phyloP scores from a whole-genome alignment of 1,140 invertebrate species.

The Sogatella furcifera region DNA sequence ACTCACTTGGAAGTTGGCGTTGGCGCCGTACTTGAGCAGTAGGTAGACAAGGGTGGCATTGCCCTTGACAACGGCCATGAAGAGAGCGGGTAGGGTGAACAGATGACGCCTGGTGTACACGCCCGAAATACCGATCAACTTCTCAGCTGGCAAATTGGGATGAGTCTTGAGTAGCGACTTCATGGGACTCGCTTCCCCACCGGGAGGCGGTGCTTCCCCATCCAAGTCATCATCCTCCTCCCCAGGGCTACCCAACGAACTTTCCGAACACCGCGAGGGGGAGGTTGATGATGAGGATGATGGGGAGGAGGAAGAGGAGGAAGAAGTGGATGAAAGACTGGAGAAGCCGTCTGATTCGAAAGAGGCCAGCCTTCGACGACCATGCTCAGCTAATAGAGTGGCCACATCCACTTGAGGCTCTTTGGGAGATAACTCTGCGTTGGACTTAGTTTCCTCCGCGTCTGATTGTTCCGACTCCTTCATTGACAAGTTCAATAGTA shows the following conservation, averaged over 20 bases:
- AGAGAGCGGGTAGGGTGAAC: slow-evolving; percentile 41
- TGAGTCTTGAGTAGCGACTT: slow-evolving; percentile 27
- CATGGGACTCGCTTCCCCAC: slow-evolving; percentile 17
- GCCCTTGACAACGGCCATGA: slow-evolving; percentile 39
- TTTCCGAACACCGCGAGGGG: slow-evolving; percentile 15
- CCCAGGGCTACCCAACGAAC: slow-evolving; percentile 15
- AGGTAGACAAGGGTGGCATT: slow-evolving; percentile 39
- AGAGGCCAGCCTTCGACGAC: slow-evolving; percentile 25
- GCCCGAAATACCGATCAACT: slow-evolving; percentile 30
- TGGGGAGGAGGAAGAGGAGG: slow-evolving; percentile 19
- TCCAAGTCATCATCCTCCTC: slow-evolving; percentile 16
- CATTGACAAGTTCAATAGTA: slow-evolving; percentile 33
- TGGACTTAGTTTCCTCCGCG: neutral
- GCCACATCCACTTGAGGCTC: slow-evolving; percentile 26
- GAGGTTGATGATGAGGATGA: slow-evolving; percentile 20
- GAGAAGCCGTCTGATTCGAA: slow-evolving; percentile 18
- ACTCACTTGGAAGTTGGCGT: slow-evolving; percentile 36
- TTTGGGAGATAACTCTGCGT: slow-evolving; percentile 1
- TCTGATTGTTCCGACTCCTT: slow-evolving; percentile 21
- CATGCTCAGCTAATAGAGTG: slow-evolving; percentile 31
- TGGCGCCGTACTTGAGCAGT: slow-evolving; percentile 42
- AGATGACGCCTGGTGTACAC: slow-evolving; percentile 38
- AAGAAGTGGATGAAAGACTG: slow-evolving; percentile 18
- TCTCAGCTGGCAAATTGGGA: slow-evolving; percentile 24
- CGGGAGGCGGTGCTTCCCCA: slow-evolving; percentile 1